A percentile compares a stretch with the other conserved stretches of the same genome.
These are phyloP conservation scores for Silvanus unidentatus DNA, from an alignment of 2,888 invertebrate genomes.

Conservation along the genomic window DNA sequence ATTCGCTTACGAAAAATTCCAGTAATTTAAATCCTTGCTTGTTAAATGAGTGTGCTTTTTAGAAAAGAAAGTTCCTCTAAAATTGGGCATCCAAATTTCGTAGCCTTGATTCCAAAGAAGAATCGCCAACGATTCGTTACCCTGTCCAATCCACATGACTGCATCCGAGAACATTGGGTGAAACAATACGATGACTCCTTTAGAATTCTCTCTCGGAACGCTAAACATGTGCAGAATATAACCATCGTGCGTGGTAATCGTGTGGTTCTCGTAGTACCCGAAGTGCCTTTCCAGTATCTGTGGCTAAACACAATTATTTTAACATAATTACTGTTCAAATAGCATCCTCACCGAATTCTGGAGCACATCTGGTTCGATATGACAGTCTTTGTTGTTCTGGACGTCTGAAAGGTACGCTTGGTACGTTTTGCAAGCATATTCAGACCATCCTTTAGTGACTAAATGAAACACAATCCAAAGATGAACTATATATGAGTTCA, in stretches of 20 bases:
- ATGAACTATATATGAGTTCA: too few relatives aligned
- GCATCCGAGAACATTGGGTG: constrained; percentile 15
- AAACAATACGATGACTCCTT: constrained; percentile 15
- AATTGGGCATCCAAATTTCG: constrained; percentile 16
- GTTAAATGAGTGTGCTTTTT: constrained; percentile 10
- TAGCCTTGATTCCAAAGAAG: constrained; percentile 9
- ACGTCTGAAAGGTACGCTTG: too few relatives aligned
- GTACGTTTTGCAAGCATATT: too few relatives aligned
- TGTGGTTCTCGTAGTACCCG: constrained; percentile 5
- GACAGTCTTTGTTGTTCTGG: too few relatives aligned
- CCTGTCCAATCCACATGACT: constrained; percentile 10
- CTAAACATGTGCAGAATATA: constrained; percentile 15
- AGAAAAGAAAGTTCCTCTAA: constrained; percentile 13
- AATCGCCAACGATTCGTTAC: constrained; percentile 5
- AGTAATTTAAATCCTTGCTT: constrained; percentile 6
- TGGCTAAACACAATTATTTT: too few relatives aligned
- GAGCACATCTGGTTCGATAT: too few relatives aligned
- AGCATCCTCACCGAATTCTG: too few relatives aligned
- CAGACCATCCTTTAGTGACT: too few relatives aligned
- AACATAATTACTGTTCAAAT: too few relatives aligned
- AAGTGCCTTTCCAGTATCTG: background rate
- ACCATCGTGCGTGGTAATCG: constrained; percentile 16
- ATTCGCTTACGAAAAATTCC: constrained; percentile 9
- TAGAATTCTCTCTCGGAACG: constrained; percentile 12
- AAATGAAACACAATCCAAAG: too few relatives aligned